Conservation (phyloP, 2,888 invertebrate species). For the Volucella inanis region DNA sequence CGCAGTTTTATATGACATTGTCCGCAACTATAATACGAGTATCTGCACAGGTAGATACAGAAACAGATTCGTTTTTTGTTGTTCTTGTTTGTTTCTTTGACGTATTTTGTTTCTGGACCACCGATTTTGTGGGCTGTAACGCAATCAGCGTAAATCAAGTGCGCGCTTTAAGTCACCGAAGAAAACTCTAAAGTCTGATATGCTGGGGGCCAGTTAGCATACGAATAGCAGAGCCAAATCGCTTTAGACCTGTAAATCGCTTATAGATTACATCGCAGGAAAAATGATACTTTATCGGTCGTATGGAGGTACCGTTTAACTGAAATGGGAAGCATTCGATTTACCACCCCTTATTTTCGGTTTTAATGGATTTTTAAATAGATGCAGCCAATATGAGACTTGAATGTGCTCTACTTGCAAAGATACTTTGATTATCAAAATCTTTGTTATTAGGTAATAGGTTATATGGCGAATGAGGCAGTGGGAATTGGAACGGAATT, state of each 20-base stretch:
- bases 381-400: conserved; percentile 23
- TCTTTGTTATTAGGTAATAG: conserved; percentile 1
- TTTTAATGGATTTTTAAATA: conserved; percentile 69
- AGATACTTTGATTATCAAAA: conserved; percentile 7
- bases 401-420: conserved; percentile 14
- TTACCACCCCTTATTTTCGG: conserved; percentile 33
- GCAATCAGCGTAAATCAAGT: conserved; percentile 74
- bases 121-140: conserved; percentile 66
- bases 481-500: too few species aligned
- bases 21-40: conserved; percentile 29
- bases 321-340: conserved; percentile 53
- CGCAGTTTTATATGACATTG: conserved; percentile 66
- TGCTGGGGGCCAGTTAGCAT: conserved; percentile 36
- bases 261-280: conserved; percentile 48
- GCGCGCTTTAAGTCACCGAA: conserved; percentile 72
- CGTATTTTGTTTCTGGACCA: conserved; percentile 39
- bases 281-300: conserved; percentile 43
- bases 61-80: conserved; percentile 12
- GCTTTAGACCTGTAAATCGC: conserved; percentile 36
- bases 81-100: conserved; percentile 1
- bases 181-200: conserved; percentile 28
- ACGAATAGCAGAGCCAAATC: background rate
- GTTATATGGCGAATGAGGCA: too few species aligned
- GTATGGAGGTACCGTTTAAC: conserved; percentile 40
- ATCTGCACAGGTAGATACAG: conserved; percentile 55